Evolutionary conservation across 2,888 invertebrate genomes (phyloP).

Genomic region (Leptinotarsa rubiginosa): DNA sequence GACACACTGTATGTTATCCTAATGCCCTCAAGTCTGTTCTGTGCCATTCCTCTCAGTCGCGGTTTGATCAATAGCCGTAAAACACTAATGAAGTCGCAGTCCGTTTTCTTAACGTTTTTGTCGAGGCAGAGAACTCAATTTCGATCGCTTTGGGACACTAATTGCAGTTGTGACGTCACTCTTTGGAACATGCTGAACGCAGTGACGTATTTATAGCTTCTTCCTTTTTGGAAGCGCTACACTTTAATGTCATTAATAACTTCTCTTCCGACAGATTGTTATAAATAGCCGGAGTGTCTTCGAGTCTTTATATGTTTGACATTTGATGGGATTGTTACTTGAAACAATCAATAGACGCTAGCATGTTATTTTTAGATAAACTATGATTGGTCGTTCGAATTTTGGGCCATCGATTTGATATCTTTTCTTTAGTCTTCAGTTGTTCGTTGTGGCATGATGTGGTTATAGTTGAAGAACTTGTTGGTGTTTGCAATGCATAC

Average conservation of each 20-base stretch:
- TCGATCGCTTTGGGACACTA: constrained; percentile 9
- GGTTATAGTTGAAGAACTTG: background rate
- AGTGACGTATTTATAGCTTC: constrained; percentile 39
- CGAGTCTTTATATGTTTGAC: constrained; percentile 29
- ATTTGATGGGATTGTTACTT: constrained; percentile 28
- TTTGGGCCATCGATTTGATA: constrained; percentile 26
- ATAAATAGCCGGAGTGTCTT: constrained; percentile 33
- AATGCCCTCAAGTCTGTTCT: too few relatives aligned
- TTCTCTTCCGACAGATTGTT: constrained; percentile 34
- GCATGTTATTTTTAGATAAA: constrained; percentile 19
- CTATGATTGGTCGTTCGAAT: constrained; percentile 14
- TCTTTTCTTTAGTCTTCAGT: constrained; percentile 16
- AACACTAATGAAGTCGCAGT: constrained; percentile 4
- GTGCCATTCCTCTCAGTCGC: background rate
- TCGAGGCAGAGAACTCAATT: background rate
- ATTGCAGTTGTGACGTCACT: constrained; percentile 26
- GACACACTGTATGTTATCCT: too few relatives aligned
- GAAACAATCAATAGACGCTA: constrained; percentile 14
- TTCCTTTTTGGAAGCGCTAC: constrained; percentile 26
- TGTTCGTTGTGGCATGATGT: constrained; percentile 17
- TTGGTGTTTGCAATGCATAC: background rate
- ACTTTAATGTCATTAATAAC: constrained; percentile 38
- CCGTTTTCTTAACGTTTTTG: background rate
- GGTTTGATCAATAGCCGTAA: constrained; percentile 10
- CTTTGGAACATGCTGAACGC: background rate